Conservation (phyloP, 1,140 invertebrate genomes). For the Campodea augens region DNA sequence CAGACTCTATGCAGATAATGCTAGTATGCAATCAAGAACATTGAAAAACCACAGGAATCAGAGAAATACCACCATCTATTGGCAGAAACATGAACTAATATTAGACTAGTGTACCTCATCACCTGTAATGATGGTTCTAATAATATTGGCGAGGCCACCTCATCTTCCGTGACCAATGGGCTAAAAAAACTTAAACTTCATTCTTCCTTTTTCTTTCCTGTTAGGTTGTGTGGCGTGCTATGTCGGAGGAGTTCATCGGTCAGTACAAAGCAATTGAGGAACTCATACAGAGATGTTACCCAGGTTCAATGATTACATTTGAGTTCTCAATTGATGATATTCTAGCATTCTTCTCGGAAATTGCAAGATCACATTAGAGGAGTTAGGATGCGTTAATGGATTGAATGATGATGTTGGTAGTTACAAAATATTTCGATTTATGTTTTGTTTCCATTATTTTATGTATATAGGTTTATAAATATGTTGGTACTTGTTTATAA, state of each 20-base stretch:
- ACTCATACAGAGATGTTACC: constrained; percentile 89
- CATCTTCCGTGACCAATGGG: not conserved
- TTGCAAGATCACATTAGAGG: constrained; percentile 77
- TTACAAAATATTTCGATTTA: no score
- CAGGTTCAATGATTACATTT: constrained; percentile 78
- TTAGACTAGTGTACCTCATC: no score
- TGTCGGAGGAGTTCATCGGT: constrained; percentile 97
- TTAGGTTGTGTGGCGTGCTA: constrained; percentile 92
- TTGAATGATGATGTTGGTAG: no score
- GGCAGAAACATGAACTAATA: no score
- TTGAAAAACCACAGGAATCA: not conserved
- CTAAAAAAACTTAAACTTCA: not conserved
- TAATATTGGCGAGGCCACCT: not conserved
- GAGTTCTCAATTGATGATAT: constrained; percentile 96
- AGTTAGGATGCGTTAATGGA: no score
- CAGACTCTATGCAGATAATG: no score
- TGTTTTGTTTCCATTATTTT: no score
- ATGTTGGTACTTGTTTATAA: no score
- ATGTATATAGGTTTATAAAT: no score
- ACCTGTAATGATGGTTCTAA: no score
- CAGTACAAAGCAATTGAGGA: constrained; percentile 90
- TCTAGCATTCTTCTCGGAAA: constrained; percentile 92
- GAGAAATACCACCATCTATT: no score
- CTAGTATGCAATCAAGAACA: no score
- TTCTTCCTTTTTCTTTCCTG: constrained; percentile 15